Evolutionary conservation across 2,113 vertebrate genomes (phyloP).

Genomic region (Calyptomena viridis): DNA sequence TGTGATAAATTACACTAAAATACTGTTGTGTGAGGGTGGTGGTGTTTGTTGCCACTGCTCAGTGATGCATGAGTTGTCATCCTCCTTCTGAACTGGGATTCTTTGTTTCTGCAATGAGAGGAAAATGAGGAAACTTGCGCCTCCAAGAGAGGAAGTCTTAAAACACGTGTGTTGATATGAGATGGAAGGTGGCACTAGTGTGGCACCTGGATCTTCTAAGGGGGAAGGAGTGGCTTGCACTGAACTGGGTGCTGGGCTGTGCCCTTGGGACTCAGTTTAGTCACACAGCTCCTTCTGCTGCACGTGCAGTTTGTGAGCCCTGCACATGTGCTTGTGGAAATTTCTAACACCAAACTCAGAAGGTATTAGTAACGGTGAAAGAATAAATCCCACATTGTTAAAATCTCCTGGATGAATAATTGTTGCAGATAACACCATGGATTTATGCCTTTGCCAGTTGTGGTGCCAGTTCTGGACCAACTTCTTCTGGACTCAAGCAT

Average conservation of each 20-base stretch:
- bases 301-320: background rate
- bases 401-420: background rate
- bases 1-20: background rate
- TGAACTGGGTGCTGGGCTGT: accelerated
- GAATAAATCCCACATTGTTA: background rate
- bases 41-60: background rate
- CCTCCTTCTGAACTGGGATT: background rate
- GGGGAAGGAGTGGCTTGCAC: background rate
- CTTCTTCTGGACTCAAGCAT: background rate
- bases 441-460: background rate
- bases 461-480: background rate
- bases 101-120: background rate
- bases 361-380: background rate
- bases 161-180: accelerated
- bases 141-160: background rate
- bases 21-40: background rate
- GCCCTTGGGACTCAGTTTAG: background rate
- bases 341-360: background rate
- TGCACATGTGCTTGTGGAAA: background rate
- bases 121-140: background rate
- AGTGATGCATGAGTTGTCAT: background rate
- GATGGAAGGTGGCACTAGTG: background rate
- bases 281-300: background rate
- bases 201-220: background rate
- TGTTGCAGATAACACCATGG: background rate